phyloP scores from a whole-genome alignment of 2,888 invertebrate species.

The Piscicola geometra region DNA sequence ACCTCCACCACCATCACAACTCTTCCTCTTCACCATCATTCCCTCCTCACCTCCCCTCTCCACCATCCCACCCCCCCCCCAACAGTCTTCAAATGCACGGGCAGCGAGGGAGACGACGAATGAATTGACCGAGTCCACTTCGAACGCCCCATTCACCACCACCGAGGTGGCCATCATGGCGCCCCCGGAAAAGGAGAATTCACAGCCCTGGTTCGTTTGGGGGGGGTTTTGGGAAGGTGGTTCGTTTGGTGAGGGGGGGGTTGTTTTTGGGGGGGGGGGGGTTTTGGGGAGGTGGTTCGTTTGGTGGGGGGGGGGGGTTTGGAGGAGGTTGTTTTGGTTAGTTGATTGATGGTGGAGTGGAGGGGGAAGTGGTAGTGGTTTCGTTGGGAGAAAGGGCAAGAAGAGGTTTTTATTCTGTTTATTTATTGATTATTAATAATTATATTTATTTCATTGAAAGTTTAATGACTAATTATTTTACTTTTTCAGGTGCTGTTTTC shows the following conservation, averaged over 20 bases:
- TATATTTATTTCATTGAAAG: background rate
- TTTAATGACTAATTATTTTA: too few species aligned
- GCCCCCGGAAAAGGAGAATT: background rate
- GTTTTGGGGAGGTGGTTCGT: background rate
- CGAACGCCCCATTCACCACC: slow-evolving; percentile 31
- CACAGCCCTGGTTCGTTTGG: slow-evolving; percentile 26
- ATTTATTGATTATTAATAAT: background rate
- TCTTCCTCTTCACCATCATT: background rate
- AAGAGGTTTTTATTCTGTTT: background rate
- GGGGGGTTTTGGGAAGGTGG: background rate
- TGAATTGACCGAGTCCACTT: slow-evolving; percentile 19
- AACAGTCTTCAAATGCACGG: slow-evolving; percentile 21
- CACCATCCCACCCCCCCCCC: background rate
- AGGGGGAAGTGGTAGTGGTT: too few species aligned
- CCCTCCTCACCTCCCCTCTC: background rate
- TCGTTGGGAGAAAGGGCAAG: too few species aligned
- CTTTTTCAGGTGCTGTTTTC: slow-evolving; percentile 30
- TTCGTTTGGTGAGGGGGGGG: background rate
- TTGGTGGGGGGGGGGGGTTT: background rate
- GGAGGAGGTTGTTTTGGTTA: background rate
- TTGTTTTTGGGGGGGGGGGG: background rate
- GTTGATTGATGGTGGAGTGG: background rate
- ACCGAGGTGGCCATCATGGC: background rate
- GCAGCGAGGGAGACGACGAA: slow-evolving; percentile 8
- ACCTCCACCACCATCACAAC: background rate